Evolutionary conservation across 2,888 invertebrate species (phyloP).

Genomic region (Phalera bucephala): DNA sequence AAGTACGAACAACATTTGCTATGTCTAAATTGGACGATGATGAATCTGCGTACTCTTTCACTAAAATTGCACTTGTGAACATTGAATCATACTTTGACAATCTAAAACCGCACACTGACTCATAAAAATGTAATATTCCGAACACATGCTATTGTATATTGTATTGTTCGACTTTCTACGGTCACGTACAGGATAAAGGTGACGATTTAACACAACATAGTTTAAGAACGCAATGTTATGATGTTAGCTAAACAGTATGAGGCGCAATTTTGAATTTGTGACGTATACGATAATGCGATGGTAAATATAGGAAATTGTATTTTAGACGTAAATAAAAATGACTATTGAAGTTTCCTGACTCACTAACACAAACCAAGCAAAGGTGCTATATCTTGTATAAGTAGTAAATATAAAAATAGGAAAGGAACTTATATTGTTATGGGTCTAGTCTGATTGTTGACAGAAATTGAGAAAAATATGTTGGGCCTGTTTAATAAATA

Average conservation of each 20-base stretch:
- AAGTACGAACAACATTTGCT: no score
- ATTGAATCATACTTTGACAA: slow-evolving; percentile 50
- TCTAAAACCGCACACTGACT: slow-evolving; percentile 40
- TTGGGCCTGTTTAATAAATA: no score
- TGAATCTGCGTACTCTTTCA: slow-evolving; percentile 29
- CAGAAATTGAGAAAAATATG: no score
- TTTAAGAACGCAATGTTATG: slow-evolving; percentile 1
- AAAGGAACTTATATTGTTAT: no score
- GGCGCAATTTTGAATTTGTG: no score
- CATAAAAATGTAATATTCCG: slow-evolving; percentile 37
- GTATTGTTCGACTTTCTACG: slow-evolving; percentile 44
- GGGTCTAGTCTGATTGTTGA: no score
- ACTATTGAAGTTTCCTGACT: no score
- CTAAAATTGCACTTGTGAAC: slow-evolving; percentile 35
- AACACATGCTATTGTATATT: slow-evolving; percentile 26
- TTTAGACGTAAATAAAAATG: no score
- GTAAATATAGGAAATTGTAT: not conserved
- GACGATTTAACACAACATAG: not conserved
- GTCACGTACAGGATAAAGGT: slow-evolving; percentile 33
- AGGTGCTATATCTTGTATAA: no score
- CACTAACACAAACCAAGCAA: no score
- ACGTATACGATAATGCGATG: not conserved
- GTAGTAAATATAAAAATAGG: no score
- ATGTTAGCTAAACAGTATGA: no score
- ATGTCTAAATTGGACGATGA: slow-evolving; percentile 41